A percentile compares a stretch with the other conserved stretches of the same genome.
Conservation (phyloP, 2,113 vertebrate genomes). For the Verasper variegatus region DNA sequence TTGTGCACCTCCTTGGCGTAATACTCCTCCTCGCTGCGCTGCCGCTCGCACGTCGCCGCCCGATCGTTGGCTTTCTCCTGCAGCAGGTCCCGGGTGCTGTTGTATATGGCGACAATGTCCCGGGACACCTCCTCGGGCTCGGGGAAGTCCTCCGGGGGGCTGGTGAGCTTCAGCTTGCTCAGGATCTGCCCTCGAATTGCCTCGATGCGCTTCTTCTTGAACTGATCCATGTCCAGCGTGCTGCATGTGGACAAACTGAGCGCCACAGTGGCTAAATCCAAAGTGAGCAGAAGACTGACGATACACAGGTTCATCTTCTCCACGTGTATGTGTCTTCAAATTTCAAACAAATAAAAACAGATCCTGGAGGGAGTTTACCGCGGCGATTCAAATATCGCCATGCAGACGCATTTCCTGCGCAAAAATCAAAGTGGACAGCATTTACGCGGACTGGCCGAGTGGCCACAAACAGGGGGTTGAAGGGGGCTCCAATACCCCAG, state of each 20-base stretch:
- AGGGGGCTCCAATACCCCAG: conserved; percentile 7
- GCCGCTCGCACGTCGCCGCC: conserved; percentile 92
- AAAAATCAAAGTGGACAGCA: conserved; percentile 20
- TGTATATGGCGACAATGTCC: conserved; percentile 97
- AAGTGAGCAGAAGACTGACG: conserved; percentile 87
- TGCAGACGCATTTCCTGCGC: conserved; percentile 1
- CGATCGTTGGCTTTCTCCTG: conserved; percentile 94
- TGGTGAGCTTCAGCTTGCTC: conserved; percentile 95
- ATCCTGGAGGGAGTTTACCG: conserved; percentile 32
- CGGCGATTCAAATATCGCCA: conserved; percentile 19
- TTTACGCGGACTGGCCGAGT: conserved; percentile 21
- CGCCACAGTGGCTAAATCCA: conserved; percentile 90
- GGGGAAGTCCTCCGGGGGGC: conserved; percentile 87
- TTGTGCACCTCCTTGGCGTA: conserved; percentile 99
- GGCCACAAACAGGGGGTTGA: background rate
- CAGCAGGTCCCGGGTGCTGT: conserved; percentile 96
- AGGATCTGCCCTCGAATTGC: conserved; percentile 96
- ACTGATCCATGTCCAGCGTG: conserved; percentile 96
- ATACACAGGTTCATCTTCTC: conserved; percentile 92
- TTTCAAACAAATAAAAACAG: background rate
- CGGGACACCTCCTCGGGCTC: conserved; percentile 93
- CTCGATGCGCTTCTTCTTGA: conserved; percentile 96
- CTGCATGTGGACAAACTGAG: conserved; percentile 95
- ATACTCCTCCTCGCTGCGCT: conserved; percentile 93
- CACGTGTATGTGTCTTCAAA: background rate